Evolutionary conservation across 2,113 vertebrate genomes (phyloP), one percentile per base, ranked within the genome.

Genomic region (Nanorana parkeri): DNA sequence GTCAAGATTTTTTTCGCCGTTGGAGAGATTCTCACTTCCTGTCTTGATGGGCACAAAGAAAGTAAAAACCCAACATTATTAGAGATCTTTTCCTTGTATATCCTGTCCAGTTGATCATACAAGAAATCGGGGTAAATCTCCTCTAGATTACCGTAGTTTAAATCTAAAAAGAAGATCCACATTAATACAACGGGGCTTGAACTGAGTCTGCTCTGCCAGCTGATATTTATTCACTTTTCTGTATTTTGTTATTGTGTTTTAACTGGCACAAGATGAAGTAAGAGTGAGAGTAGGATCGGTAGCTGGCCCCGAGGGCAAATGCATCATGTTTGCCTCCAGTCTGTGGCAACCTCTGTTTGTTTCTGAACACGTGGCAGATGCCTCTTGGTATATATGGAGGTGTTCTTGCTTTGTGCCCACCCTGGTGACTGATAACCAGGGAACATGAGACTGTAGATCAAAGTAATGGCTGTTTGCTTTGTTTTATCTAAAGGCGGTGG

Each of bases 291-390:
- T 4, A 32, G 51, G 77, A 51, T 58, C 54, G 29, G n/a, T 56
- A 36, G 64, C 61, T 58, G 77, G 32, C 77, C 66, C 68, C 36
- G 28, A 11, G 41, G 8, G 28, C 32, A 29, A 21, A 68, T 47
- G 20, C 26, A 60, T 79, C 65, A 55, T 65, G 75, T 65, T 24
- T 29, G 23, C 36, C 21, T 26, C 15, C 16, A 54, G 17, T 11
- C 16, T 60, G 65, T 69, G 77, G 63, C 65, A 79, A 79, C 41
- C 17, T 10, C 66, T 58, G n/a, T 69, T 65, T 60, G 68, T 68
- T 60, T 68, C 54, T 68, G 65, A 58, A 58, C 66, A 68, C 41
- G 60, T 55, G 56, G 47, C 63, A 58, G 24, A 24, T 58, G n/a
- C 65, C 58, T 56, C 52, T 21, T 61, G 55, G 15, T 29, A 17